Evolutionary conservation across 2,113 vertebrate genomes (phyloP).

Genomic region (Anolis sagrei): DNA sequence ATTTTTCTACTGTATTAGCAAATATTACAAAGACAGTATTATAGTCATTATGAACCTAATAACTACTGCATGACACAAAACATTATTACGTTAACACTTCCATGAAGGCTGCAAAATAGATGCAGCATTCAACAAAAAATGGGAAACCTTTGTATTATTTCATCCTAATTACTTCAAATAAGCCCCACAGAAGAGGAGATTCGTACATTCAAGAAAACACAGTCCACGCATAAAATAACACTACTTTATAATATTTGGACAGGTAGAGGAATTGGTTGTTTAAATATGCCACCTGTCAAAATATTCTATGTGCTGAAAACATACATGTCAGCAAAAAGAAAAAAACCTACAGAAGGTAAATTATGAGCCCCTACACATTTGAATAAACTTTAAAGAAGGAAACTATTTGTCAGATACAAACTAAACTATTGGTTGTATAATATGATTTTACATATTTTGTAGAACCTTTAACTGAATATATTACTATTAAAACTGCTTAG

Average conservation of each 20-base stretch:
- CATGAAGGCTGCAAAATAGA: slow-evolving; percentile 60
- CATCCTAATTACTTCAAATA: slow-evolving; percentile 32
- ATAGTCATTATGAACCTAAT: slow-evolving; percentile 66
- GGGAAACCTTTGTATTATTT: neutral
- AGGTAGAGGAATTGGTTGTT: neutral
- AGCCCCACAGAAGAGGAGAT: neutral
- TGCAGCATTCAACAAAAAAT: slow-evolving; percentile 41
- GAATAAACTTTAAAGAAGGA: rapidly evolving
- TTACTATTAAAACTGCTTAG: rapidly evolving
- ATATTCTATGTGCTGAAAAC: neutral
- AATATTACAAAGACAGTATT: slow-evolving; percentile 61
- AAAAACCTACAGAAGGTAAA: neutral
- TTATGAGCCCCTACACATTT: neutral
- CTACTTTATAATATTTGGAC: neutral
- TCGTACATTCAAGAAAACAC: neutral
- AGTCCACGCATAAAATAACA: neutral
- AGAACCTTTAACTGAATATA: neutral
- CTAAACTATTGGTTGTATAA: neutral
- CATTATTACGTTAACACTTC: slow-evolving; percentile 66
- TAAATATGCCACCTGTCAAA: neutral
- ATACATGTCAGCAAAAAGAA: neutral
- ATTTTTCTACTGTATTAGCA: slow-evolving; percentile 72
- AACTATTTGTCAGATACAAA: neutral
- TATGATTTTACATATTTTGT: neutral
- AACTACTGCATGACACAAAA: slow-evolving; percentile 60